A percentile compares a stretch with the other conserved stretches of the same genome.
Evolutionary conservation across 2,797 vertebrate genomes (phyloP).

Genomic region (Dendrocincla tyrannina): DNA sequence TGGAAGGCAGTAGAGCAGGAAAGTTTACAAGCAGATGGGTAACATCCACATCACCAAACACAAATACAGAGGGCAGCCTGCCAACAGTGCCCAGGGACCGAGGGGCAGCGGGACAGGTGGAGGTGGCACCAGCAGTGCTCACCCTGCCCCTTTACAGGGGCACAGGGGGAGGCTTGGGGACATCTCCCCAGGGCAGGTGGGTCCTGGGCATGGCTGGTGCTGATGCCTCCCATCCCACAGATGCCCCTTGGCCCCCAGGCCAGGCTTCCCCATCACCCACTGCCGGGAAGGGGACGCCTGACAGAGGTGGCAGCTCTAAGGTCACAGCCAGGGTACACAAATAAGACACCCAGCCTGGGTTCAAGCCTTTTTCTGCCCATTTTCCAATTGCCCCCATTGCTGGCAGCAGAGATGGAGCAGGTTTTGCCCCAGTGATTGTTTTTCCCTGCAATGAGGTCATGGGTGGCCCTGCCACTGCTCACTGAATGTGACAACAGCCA

Average conservation of each 20-base stretch:
- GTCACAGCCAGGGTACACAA: not conserved
- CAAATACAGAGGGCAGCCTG: not conserved
- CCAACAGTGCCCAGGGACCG: rapidly evolving
- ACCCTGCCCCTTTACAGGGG: not conserved
- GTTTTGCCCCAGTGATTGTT: rapidly evolving
- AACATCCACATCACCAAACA: not conserved
- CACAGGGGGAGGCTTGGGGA: not conserved
- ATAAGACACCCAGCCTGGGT: not conserved
- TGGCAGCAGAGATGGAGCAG: not conserved
- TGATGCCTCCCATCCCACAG: not conserved
- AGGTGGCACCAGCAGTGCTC: not conserved
- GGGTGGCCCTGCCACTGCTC: not conserved
- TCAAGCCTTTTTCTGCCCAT: not conserved
- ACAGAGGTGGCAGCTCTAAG: not conserved
- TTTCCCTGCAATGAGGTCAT: rapidly evolving
- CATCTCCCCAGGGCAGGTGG: rapidly evolving
- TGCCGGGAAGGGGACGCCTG: not conserved
- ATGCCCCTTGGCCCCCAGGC: not conserved
- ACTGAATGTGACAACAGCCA: not conserved
- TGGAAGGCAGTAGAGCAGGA: not conserved
- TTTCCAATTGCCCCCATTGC: not conserved
- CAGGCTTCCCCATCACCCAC: not conserved
- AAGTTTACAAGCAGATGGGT: not conserved
- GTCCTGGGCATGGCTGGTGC: not conserved
- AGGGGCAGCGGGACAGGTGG: not conserved